Conservation (phyloP, 2,888 invertebrate species). For the Melieria picta region DNA sequence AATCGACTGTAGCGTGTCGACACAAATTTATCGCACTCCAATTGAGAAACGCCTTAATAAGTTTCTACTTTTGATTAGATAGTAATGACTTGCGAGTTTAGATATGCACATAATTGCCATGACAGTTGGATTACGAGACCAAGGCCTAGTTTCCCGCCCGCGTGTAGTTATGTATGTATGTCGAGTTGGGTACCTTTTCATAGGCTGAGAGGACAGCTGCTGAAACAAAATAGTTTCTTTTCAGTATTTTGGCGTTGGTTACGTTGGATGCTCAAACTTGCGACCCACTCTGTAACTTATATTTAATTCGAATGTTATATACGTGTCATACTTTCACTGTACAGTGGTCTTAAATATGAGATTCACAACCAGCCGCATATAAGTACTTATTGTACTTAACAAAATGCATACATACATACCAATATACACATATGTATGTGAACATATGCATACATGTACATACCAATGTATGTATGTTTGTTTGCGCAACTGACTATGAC, state of each 20-base stretch:
- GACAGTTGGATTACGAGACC: not conserved
- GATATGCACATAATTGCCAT: too few species aligned
- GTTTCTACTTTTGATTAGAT: conserved; percentile 29
- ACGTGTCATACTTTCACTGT: too few species aligned
- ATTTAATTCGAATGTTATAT: too few species aligned
- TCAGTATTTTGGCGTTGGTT: too few species aligned
- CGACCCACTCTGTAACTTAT: too few species aligned
- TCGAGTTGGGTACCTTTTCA: not conserved
- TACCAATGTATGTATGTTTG: not conserved
- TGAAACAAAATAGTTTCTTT: too few species aligned
- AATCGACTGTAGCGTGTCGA: not conserved
- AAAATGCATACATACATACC: not conserved
- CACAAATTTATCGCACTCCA: not conserved
- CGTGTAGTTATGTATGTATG: conserved; percentile 9
- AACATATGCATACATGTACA: not conserved
- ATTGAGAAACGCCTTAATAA: conserved; percentile 9
- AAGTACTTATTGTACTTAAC: not conserved
- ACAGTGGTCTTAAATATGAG: too few species aligned
- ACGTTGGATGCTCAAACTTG: too few species aligned
- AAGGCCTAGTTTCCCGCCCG: conserved; percentile 20
- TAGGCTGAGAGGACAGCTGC: too few species aligned
- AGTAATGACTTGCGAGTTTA: conserved; percentile 29
- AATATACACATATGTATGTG: not conserved
- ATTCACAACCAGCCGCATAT: not conserved
- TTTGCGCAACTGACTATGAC: not conserved